These are phyloP conservation scores for Petrocephalus schoutedeni DNA, from an alignment of 2,797 vertebrate species.

Conservation along the genomic window DNA sequence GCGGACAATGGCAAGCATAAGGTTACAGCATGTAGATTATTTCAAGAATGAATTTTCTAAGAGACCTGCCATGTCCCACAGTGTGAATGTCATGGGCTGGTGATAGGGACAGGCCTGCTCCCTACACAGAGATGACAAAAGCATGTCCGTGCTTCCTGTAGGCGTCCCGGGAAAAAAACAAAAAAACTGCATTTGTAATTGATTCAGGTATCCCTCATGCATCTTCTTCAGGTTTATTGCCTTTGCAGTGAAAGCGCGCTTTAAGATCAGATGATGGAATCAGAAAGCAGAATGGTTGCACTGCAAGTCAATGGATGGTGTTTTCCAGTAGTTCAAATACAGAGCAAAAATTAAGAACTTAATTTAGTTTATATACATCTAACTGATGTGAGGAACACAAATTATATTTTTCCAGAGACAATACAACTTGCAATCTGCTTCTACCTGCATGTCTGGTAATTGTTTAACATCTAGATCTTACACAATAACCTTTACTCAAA, in stretches of 20 bases:
- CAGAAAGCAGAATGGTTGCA: background rate
- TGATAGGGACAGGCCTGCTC: conserved; percentile 54
- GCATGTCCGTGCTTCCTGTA: conserved; percentile 14
- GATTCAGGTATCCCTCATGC: background rate
- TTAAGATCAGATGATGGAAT: background rate
- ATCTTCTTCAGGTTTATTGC: conserved; percentile 5
- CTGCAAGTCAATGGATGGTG: background rate
- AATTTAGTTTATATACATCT: background rate
- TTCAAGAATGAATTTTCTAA: conserved; percentile 64
- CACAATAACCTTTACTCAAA: background rate
- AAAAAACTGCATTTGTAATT: conserved; percentile 23
- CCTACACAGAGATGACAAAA: conserved; percentile 50
- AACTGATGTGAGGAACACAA: background rate
- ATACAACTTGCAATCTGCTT: background rate
- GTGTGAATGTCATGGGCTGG: conserved; percentile 64
- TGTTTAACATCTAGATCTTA: background rate
- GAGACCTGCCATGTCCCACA: conserved; percentile 67
- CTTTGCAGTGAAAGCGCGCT: background rate
- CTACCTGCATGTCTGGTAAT: background rate
- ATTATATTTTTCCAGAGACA: background rate
- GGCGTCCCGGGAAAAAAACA: background rate
- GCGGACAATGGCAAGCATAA: conserved; percentile 70
- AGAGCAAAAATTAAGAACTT: background rate
- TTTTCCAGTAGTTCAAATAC: background rate
- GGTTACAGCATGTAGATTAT: conserved; percentile 74